These are phyloP conservation scores for Gallirallus australis DNA, from an alignment of 2,797 vertebrate genomes.

Conservation along the genomic window DNA sequence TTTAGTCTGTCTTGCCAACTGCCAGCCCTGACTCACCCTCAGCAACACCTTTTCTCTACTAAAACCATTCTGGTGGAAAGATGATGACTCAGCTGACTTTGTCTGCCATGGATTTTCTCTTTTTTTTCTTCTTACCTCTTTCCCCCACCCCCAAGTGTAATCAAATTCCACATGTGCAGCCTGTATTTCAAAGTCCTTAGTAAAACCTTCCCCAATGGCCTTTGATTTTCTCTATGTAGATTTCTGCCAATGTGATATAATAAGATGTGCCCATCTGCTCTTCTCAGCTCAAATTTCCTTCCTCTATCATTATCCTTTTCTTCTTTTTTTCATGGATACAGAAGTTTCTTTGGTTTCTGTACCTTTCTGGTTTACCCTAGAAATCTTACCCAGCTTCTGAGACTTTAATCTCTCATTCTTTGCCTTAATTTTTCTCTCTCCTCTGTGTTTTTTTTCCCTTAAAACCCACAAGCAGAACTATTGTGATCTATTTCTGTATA, in stretches of 20 bases:
- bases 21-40: neutral
- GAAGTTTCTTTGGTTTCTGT: neutral
- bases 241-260: neutral
- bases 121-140: neutral
- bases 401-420: neutral
- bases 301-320: neutral
- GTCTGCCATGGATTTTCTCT: neutral
- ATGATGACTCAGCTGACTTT: neutral
- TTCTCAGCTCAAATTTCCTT: neutral
- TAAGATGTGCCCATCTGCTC: constrained; percentile 1
- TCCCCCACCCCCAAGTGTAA: neutral
- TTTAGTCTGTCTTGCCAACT: neutral
- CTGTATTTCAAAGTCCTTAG: neutral
- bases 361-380: neutral
- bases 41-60: neutral
- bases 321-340: neutral
- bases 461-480: neutral
- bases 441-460: neutral
- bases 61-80: neutral
- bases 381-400: neutral
- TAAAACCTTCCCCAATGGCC: neutral
- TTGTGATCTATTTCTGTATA: neutral
- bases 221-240: neutral
- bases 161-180: neutral
- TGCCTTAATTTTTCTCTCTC: neutral